These are phyloP conservation scores for Elaphurus davidianus DNA, from an alignment of 2,113 vertebrate genomes.

Conservation along the genomic window DNA sequence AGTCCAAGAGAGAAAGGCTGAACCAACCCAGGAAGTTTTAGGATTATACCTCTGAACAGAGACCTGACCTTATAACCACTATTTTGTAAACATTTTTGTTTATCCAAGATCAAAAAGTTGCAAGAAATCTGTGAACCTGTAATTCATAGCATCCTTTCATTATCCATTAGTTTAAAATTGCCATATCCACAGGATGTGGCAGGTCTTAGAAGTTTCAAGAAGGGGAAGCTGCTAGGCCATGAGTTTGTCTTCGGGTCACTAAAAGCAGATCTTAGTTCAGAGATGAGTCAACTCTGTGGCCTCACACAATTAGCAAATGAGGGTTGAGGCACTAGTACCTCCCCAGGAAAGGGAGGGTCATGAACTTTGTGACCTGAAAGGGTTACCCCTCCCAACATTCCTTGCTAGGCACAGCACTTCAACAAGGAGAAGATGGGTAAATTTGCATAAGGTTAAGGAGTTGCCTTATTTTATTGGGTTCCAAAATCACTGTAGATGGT, in stretches of 20 bases:
- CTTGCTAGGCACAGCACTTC: not conserved
- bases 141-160: not conserved
- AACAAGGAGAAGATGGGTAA: not conserved
- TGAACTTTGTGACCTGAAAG: not conserved
- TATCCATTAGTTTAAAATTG: not conserved
- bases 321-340: not conserved
- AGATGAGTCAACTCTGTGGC: not conserved
- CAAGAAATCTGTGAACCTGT: not conserved
- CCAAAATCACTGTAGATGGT: not conserved
- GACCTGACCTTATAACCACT: not conserved
- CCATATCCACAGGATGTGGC: not conserved
- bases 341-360: accelerated
- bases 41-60: not conserved
- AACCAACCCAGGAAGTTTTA: not conserved
- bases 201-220: not conserved
- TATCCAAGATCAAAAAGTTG: not conserved
- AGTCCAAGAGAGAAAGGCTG: not conserved
- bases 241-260: not conserved
- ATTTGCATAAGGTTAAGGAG: not conserved
- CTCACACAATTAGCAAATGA: not conserved
- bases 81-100: not conserved
- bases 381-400: not conserved
- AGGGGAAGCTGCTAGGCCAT: not conserved
- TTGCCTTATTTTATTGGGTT: not conserved
- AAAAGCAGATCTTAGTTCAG: not conserved